Conservation (phyloP, 2,888 invertebrate species). For the Clunio marinus region DNA sequence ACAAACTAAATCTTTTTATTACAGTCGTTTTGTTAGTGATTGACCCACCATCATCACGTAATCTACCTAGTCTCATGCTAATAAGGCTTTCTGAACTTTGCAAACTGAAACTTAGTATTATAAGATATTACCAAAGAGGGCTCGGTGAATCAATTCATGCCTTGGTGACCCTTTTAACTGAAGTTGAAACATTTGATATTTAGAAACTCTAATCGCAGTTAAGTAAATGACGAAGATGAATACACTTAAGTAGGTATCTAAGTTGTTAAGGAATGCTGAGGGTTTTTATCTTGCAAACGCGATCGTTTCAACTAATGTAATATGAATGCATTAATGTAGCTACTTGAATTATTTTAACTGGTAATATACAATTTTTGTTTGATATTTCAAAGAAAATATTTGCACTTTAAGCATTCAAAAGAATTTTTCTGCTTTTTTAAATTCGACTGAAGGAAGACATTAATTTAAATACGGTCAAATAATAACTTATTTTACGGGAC, state of each 20-base stretch:
- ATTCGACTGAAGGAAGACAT: no score
- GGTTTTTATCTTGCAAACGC: slow-evolving; percentile 9
- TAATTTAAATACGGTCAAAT: no score
- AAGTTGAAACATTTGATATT: slow-evolving; percentile 5
- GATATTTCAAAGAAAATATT: no score
- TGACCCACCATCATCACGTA: background rate
- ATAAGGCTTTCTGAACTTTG: background rate
- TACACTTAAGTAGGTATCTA: no score
- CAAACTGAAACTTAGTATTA: background rate
- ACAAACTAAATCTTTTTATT: background rate
- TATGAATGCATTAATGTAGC: no score
- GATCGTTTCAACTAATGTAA: background rate
- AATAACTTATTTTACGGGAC: no score
- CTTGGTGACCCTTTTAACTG: slow-evolving; percentile 8
- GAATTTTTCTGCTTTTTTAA: no score
- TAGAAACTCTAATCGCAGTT: background rate
- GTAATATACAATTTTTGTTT: no score
- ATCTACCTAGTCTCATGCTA: background rate
- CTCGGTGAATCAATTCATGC: no score
- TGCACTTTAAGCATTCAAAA: no score
- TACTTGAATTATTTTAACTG: no score
- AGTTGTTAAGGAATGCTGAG: background rate
- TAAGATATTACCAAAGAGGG: background rate
- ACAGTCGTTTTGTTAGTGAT: slow-evolving; percentile 18
- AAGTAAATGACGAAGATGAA: background rate